Evolutionary conservation across 2,888 invertebrate genomes (phyloP).

Genomic region (Neocrepidodera transversa): DNA sequence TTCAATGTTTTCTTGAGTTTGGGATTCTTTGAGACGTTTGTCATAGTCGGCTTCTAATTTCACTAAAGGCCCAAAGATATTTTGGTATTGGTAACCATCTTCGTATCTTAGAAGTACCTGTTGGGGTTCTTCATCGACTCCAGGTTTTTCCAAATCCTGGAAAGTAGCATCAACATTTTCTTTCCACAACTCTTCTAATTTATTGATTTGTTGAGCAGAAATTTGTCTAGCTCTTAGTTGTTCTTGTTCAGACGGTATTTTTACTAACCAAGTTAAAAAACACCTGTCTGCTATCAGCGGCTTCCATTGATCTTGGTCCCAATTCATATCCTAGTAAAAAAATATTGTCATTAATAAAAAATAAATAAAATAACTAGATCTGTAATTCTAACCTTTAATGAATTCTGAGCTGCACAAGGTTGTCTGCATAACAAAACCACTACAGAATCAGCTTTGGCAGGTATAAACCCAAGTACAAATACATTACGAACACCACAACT

Average conservation of each 20-base stretch:
- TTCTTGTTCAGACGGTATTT: constrained; percentile 96
- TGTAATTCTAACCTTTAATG: constrained; percentile 70
- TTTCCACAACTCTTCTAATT: constrained; percentile 98
- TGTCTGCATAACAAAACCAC: constrained; percentile 96
- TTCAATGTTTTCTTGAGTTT: constrained; percentile 97
- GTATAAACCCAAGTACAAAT: constrained; percentile 98
- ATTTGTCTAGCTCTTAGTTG: constrained; percentile 96
- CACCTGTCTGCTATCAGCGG: constrained; percentile 96
- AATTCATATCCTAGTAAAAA: constrained; percentile 85
- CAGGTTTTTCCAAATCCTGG: constrained; percentile 97
- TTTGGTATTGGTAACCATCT: constrained; percentile 99
- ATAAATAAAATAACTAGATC: background rate
- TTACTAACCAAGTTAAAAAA: constrained; percentile 96
- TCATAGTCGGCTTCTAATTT: constrained; percentile 99
- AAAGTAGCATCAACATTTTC: constrained; percentile 98
- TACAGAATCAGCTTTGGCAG: constrained; percentile 98
- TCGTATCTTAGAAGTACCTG: constrained; percentile 86
- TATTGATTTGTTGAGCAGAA: constrained; percentile 95
- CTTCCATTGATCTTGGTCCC: constrained; percentile 99
- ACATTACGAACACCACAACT: constrained; percentile 98
- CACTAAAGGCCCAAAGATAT: constrained; percentile 96
- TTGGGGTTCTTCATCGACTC: constrained; percentile 97
- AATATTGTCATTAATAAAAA: background rate
- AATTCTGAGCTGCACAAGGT: constrained; percentile 97
- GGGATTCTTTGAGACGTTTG: constrained; percentile 95